Conservation (phyloP, 2,113 vertebrate species). For the Cinclus cinclus region DNA sequence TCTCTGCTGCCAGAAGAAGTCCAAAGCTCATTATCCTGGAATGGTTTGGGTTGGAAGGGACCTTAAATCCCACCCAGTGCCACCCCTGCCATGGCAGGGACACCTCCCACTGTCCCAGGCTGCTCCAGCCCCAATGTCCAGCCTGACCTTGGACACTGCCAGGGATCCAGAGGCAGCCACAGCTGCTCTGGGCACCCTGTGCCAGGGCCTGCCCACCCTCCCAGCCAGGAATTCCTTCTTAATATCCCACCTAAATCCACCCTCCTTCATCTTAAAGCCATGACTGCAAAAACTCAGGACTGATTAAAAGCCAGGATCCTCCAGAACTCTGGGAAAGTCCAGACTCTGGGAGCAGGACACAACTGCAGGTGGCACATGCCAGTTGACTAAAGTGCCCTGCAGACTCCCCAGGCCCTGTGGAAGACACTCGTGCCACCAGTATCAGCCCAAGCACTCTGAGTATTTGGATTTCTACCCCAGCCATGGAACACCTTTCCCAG, state of each 20-base stretch:
- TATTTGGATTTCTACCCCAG: not conserved
- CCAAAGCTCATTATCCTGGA: not conserved
- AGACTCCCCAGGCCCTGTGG: not conserved
- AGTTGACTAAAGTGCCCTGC: not conserved
- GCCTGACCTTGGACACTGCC: not conserved
- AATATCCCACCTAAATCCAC: not conserved
- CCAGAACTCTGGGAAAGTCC: not conserved
- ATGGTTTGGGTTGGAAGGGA: not conserved
- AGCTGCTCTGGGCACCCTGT: not conserved
- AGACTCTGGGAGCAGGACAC: not conserved
- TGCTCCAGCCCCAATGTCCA: not conserved
- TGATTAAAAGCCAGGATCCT: not conserved
- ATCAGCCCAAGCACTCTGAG: not conserved
- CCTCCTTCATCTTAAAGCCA: not conserved
- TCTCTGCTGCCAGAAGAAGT: not conserved
- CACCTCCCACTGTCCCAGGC: not conserved
- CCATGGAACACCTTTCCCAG: not conserved
- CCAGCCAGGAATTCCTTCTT: not conserved
- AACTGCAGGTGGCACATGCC: not conserved
- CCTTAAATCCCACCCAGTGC: not conserved
- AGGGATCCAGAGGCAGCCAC: not conserved
- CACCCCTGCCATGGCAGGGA: not conserved
- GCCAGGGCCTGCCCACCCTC: not conserved
- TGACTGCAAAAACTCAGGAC: not conserved
- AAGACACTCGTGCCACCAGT: fast-evolving